Base-by-base conservation (phyloP, 2,888 invertebrate genomes). In the Hecatera dysodea region DNA sequence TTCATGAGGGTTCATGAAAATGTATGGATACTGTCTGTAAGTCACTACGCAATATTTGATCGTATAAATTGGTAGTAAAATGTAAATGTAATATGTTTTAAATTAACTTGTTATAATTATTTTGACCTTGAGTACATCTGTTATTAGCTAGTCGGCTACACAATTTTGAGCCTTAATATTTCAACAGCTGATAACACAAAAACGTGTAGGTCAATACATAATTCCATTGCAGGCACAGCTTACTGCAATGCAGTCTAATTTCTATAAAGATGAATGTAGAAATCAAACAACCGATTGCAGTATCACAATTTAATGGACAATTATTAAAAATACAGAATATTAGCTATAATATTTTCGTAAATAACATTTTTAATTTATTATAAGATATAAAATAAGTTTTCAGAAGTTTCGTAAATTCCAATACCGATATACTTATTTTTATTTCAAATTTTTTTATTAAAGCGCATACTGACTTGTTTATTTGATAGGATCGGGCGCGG, bases 231-330 rank as follows among this genome's bases (percentile, higher is more conserved):
- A 44, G n/a, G 27, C 24, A 9, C 42, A 61, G 33, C 15, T 7
- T 15, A 67, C 81, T 66, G 78, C 67, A 81, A 67, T 81, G 65
- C 81, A 62, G 81, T 52, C 19, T 33, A 27, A 19, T 3, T 24
- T n/a, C 29, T 15, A 36, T 8, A 29, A 11, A 44, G 12, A 52
- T 36, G 5, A 11, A 46, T 29, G 0, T 15, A n/a, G 15, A 75
- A 82, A 78, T 80, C 67, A 88, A 82, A 86, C 86, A 83, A 82
- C 75, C 62, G 44, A 48, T 82, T 75, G 83, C 88, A 90, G 88
- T 95, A 95, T 95, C 94, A 95, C 93, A 94, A 91, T 95, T 94
- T 95, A 95, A 92, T 95, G 94, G 94, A 95, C 95, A 95, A 91
- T 89, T 88, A 90, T 88, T 90, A 85, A 88, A 89, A 86, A 88